Percentiles rank a stretch among this genome's conserved stretches.
phyloP scores from a whole-genome alignment of 2,797 vertebrate genomes.

The Oryzias dopingdopingensis region DNA sequence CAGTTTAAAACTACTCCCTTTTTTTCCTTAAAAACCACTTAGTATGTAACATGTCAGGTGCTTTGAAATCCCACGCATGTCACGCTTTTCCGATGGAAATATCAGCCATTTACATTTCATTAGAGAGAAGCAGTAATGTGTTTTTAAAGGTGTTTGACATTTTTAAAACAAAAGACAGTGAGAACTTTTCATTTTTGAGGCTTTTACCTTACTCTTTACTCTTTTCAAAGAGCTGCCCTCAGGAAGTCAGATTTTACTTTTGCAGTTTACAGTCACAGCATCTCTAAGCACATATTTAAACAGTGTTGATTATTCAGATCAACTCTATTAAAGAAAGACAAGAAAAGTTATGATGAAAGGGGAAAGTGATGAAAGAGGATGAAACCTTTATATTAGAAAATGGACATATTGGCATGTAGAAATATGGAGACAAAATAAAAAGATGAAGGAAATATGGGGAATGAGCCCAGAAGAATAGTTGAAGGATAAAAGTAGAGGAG shows the following conservation, averaged over 20 bases:
- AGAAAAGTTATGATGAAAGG: constrained; percentile 49
- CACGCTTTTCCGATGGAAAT: constrained; percentile 4
- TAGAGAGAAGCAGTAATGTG: constrained; percentile 13
- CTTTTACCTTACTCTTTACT: too few species aligned
- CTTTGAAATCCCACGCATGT: constrained; percentile 10
- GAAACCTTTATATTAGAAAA: constrained; percentile 56
- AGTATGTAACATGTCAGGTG: constrained; percentile 16
- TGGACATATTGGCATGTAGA: constrained; percentile 45
- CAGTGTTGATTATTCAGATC: constrained; percentile 64
- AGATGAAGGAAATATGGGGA: constrained; percentile 16
- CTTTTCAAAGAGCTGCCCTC: constrained; percentile 34
- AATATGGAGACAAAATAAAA: constrained; percentile 30
- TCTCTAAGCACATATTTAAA: constrained; percentile 29
- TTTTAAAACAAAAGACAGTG: constrained; percentile 11
- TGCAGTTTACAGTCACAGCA: constrained; percentile 48
- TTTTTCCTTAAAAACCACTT: constrained; percentile 17
- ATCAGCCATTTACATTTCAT: constrained; percentile 16
- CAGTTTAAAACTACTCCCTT: constrained; percentile 14
- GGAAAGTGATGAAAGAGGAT: constrained; percentile 66
- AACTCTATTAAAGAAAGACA: constrained; percentile 33
- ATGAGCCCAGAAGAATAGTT: constrained; percentile 24
- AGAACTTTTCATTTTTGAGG: constrained; percentile 1
- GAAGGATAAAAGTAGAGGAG: constrained; percentile 31
- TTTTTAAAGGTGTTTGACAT: constrained; percentile 21
- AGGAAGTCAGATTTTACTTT: constrained; percentile 47